Evolutionary conservation across 2,888 invertebrate species (phyloP).

Genomic region (Euplexia lucipara): DNA sequence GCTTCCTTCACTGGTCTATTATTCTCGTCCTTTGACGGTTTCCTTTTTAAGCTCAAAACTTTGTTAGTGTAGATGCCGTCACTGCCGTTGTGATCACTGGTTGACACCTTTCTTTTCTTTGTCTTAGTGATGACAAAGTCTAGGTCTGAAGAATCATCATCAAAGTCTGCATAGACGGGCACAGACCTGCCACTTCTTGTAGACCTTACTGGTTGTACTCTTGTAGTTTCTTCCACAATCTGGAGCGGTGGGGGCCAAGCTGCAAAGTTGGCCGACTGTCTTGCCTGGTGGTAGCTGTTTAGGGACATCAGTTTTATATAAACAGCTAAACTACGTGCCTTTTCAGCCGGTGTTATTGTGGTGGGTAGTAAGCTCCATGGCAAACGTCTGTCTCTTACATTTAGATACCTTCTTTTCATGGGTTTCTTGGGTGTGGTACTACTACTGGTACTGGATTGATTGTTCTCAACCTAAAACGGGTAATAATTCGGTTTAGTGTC

Average conservation of each 20-base stretch:
- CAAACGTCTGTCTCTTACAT: conserved; percentile 85
- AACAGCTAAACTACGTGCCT: conserved; percentile 83
- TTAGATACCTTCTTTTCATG: conserved; percentile 82
- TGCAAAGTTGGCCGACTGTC: conserved; percentile 80
- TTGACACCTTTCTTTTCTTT: conserved; percentile 83
- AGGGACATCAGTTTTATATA: conserved; percentile 87
- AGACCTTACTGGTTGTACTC: conserved; percentile 81
- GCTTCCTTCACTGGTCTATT: conserved; percentile 77
- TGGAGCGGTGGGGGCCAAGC: conserved; percentile 86
- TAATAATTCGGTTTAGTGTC: not conserved
- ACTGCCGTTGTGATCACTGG: conserved; percentile 74
- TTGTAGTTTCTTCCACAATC: conserved; percentile 83
- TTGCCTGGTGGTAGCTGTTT: conserved; percentile 83
- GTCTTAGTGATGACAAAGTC: conserved; percentile 83
- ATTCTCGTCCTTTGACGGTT: conserved; percentile 82
- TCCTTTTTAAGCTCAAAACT: conserved; percentile 83
- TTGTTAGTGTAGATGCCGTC: conserved; percentile 80
- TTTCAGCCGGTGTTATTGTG: conserved; percentile 80
- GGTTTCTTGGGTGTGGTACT: conserved; percentile 68
- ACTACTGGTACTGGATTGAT: conserved; percentile 36
- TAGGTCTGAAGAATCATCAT: conserved; percentile 86
- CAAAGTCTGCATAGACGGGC: conserved; percentile 85
- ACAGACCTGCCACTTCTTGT: conserved; percentile 86
- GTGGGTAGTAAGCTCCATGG: conserved; percentile 87
- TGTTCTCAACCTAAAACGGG: conserved; percentile 70